These are phyloP conservation scores for Corythaixoides concolor DNA, from an alignment of 2,113 vertebrate species.

Conservation along the genomic window DNA sequence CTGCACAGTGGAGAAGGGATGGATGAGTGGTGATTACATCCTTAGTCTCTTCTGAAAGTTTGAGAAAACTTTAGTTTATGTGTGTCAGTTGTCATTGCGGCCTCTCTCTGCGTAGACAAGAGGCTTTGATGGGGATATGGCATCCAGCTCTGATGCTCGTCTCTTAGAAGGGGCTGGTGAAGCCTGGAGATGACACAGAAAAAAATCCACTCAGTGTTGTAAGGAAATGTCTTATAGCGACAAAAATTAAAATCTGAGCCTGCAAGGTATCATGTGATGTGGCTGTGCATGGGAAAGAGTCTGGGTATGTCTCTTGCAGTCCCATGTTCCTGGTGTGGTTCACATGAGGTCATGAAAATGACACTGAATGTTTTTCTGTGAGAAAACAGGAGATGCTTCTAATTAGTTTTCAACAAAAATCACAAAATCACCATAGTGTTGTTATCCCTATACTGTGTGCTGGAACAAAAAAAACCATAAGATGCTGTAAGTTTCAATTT, in stretches of 20 bases:
- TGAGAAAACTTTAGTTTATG: neutral
- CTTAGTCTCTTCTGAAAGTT: neutral
- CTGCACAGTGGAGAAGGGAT: neutral
- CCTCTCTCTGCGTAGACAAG: neutral
- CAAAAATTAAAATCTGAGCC: neutral
- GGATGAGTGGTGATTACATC: neutral
- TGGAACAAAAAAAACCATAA: fast-evolving
- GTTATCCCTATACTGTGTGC: neutral
- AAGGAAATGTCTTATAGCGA: neutral
- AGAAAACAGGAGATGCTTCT: neutral
- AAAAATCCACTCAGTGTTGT: neutral
- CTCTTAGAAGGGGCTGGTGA: neutral
- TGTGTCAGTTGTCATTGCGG: neutral
- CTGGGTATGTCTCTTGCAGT: neutral
- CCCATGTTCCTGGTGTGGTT: neutral
- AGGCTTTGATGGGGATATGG: neutral
- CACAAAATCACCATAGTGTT: neutral
- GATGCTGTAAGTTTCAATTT: neutral
- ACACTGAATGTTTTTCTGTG: neutral
- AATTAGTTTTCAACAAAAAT: neutral
- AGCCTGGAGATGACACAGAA: neutral
- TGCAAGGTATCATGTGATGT: neutral
- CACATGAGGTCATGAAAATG: neutral
- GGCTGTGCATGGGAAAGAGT: fast-evolving
- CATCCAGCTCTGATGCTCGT: neutral